phyloP scores from a whole-genome alignment of 1,140 invertebrate species.

The Drosophila biarmipes region DNA sequence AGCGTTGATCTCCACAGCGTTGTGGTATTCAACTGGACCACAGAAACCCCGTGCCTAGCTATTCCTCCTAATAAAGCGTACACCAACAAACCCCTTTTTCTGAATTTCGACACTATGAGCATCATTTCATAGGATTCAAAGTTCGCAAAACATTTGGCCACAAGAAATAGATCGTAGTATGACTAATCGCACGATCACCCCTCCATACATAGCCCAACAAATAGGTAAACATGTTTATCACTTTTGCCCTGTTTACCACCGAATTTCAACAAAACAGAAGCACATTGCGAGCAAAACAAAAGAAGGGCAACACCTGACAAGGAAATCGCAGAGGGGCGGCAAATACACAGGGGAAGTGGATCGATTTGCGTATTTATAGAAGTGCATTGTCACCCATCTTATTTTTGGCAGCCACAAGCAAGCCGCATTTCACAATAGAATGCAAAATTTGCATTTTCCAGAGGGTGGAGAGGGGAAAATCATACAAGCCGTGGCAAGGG shows the following conservation, averaged over 20 bases:
- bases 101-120: not conserved
- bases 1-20: no score
- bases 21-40: no score
- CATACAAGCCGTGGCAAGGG: no score
- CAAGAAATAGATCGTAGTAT: not conserved
- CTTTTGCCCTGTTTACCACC: conserved; percentile 42
- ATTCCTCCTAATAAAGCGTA: no score
- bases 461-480: not conserved
- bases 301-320: conserved; percentile 34
- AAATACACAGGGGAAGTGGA: conserved; percentile 34
- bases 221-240: conserved; percentile 71
- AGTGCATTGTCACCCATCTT: conserved; percentile 27
- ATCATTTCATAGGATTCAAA: not conserved
- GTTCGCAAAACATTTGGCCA: not conserved
- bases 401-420: conserved; percentile 7
- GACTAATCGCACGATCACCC: conserved; percentile 9
- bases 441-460: conserved; percentile 30
- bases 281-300: conserved; percentile 49
- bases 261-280: conserved; percentile 54
- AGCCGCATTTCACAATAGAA: conserved; percentile 53
- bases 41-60: no score
- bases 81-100: no score
- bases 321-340: not conserved
- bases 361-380: conserved; percentile 46
- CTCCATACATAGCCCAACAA: not conserved